Base-by-base conservation (phyloP, 2,888 invertebrate species). In the Villa cingulata region DNA sequence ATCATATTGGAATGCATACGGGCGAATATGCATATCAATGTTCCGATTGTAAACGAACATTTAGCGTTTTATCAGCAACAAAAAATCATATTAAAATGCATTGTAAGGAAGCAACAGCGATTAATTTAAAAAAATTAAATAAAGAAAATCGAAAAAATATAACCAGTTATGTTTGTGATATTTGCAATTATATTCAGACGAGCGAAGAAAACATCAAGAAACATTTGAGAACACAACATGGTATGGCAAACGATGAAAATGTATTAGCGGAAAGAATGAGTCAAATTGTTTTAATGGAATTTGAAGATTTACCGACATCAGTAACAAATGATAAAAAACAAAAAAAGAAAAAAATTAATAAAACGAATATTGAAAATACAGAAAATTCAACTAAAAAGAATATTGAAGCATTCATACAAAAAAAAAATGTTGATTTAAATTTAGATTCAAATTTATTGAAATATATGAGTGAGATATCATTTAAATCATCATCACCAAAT, bases 21-120 rank as follows among this genome's bases (percentile, higher is more conserved):
- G 88, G 88, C 0, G 88, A 89, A 65, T 83, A 79, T 56, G 72
- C 80, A 46, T 79, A 76, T 51, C 63, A 70, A 19, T 88, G 87
- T 62, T 73, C 73, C 1, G 66, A 70, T 41, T 88, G 87, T 48
- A 52, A 51, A 9, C 27, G 47, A 12, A 49, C 45, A 0, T 29
- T 43, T 15, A 49, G 51, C 45, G 53, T 49, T 5, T 50, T 27
- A 16, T 38, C 46, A 15, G 16, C 48, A 27, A 29, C 59, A 2
- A 29, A 32, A 1, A 18, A 19, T 0, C 65, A 64, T 45, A 45
- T 56, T 1, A 40, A 45, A 29, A 40, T 18, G 2, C 32, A 34
- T 14, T 49, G 51, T 27, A 34, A 39, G 2, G 32, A 41, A 4
- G 49, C 37, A 15, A 9, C 32, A 5, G 29, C 40, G 10, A 43